phyloP scores from a whole-genome alignment of 2,113 vertebrate genomes.

The Charadrius vociferus region DNA sequence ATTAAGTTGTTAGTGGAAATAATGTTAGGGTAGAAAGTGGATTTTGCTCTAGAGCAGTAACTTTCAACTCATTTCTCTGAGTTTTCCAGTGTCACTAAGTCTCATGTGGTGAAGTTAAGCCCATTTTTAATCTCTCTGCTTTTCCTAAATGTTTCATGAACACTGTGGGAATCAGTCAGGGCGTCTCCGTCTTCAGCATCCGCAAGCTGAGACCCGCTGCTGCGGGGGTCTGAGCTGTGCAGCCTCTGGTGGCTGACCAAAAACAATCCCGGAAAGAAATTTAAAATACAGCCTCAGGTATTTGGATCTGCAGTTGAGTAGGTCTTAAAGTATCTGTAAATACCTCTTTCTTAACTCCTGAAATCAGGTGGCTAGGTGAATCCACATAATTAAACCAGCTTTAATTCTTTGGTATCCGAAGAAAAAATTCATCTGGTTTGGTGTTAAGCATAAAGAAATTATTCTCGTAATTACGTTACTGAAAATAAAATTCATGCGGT shows the following conservation, averaged over 20 bases:
- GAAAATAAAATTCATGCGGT: too few species aligned
- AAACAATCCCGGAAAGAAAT: neutral
- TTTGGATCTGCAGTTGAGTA: neutral
- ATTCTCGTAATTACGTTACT: too few species aligned
- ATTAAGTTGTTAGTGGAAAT: neutral
- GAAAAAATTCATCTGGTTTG: too few species aligned
- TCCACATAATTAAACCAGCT: too few species aligned
- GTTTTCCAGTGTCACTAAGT: neutral
- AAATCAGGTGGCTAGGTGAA: too few species aligned
- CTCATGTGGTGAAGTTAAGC: neutral
- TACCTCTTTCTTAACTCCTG: neutral
- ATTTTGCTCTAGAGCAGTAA: neutral
- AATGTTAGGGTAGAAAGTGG: neutral
- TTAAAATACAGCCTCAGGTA: neutral
- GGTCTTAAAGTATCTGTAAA: neutral
- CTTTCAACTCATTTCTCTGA: neutral
- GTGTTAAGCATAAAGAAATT: too few species aligned
- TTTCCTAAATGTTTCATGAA: neutral
- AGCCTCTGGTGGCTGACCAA: neutral
- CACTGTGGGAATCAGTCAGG: fast-evolving
- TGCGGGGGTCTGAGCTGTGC: neutral
- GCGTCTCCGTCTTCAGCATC: neutral
- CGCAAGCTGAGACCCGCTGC: neutral
- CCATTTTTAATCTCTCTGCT: neutral
- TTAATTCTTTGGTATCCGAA: too few species aligned